Percentiles rank a stretch among this genome's conserved stretches.
These are phyloP conservation scores for Tineola bisselliella DNA, from an alignment of 2,888 invertebrate genomes.

Conservation along the genomic window DNA sequence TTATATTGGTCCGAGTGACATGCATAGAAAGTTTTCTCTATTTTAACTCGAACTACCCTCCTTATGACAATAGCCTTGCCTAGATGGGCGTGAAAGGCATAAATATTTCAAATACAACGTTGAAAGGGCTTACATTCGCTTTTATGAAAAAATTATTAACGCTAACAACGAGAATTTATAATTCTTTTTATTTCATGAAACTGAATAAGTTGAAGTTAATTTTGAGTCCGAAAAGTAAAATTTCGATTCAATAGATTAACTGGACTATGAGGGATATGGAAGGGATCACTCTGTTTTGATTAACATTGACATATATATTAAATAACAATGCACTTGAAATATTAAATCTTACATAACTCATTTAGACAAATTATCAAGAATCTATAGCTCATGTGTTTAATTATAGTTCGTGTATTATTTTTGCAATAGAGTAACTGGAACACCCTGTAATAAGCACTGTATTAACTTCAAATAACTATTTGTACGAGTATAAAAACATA, in stretches of 20 bases:
- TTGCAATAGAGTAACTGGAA: not conserved
- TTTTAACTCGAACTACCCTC: constrained; percentile 52
- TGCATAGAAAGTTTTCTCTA: constrained; percentile 55
- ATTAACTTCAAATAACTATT: not conserved
- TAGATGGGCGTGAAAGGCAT: not conserved
- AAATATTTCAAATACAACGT: not conserved
- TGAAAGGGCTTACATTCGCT: not conserved
- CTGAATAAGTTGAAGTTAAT: not conserved
- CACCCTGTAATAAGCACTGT: no score
- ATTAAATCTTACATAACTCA: not conserved
- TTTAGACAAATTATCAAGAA: not conserved
- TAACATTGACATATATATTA: no score
- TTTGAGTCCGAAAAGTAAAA: no score
- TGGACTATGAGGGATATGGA: no score
- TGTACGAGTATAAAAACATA: not conserved
- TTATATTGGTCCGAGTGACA: constrained; percentile 56
- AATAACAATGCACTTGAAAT: no score
- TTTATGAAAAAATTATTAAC: not conserved
- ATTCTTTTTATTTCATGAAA: not conserved
- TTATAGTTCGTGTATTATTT: not conserved
- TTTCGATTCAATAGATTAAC: no score
- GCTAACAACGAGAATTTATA: not conserved
- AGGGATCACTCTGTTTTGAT: no score
- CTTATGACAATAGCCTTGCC: not conserved
- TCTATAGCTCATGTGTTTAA: no score